phyloP scores from a whole-genome alignment of 2,797 vertebrate species.

The Emydoidea blandingii region DNA sequence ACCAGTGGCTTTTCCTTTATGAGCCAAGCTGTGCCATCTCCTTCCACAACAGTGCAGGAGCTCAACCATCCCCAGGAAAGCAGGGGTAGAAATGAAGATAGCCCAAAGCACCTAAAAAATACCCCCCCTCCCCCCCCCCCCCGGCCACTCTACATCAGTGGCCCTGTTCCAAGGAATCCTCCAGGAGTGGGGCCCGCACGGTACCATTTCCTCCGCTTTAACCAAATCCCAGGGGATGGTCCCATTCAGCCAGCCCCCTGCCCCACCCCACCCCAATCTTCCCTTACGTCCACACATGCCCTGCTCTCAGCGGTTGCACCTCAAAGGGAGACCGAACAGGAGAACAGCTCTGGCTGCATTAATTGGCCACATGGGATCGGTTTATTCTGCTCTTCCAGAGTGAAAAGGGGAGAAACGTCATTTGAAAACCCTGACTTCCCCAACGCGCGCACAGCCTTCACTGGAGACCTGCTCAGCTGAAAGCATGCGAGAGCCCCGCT shows the following conservation, averaged over 20 bases:
- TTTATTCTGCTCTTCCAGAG: neutral
- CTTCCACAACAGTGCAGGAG: neutral
- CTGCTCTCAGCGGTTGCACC: neutral
- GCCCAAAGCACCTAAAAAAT: neutral
- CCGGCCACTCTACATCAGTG: neutral
- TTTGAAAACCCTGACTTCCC: neutral
- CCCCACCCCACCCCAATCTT: neutral
- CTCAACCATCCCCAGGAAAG: neutral
- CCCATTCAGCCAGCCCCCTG: neutral
- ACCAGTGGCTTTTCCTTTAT: neutral
- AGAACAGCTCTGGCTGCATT: neutral
- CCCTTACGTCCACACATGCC: neutral
- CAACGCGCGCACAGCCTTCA: neutral
- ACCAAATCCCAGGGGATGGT: neutral
- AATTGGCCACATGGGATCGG: neutral
- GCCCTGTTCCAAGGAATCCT: neutral
- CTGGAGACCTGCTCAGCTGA: neutral
- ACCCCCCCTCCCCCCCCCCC: too few species aligned
- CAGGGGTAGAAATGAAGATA: neutral
- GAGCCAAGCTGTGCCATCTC: neutral
- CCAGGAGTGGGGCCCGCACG: neutral
- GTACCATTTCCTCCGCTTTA: neutral
- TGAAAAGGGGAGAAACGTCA: neutral
- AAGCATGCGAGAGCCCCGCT: rapidly evolving
- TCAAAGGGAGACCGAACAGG: neutral